Base-by-base conservation (phyloP, 2,797 vertebrate genomes). In the Rachycentron canadum region DNA sequence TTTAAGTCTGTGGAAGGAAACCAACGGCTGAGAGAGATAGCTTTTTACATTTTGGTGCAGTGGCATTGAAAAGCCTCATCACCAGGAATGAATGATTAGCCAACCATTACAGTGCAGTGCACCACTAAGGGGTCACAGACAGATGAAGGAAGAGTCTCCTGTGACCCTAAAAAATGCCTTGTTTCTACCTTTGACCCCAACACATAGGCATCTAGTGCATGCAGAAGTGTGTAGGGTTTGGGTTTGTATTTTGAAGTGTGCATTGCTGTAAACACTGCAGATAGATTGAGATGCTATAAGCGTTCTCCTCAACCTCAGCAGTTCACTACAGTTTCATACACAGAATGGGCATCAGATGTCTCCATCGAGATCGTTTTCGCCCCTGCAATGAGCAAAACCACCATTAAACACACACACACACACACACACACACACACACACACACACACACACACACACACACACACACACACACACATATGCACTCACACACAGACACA, bases 41-140 rank as follows among this genome's bases (percentile, higher is more conserved):
- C 69, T 63, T 82, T 85, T 50, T 81, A 69, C 78, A 81, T 92
- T 93, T 92, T 93, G 93, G 90, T 93, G 93, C 92, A 93, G 88
- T 88, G 83, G 67, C 80, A 78, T 88, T 70, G 34, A 84, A 72
- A 73, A 73, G 64, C 74, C 66, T 86, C 67, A 77, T 73, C 69
- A 88, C 66, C 75, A 90, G 16, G 57, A 21, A 36, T 63, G n/a
- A 55, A 43, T 16, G 38, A 72, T 72, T 40, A 65, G 41, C 16
- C 32, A 17, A 50, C 45, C 68, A 52, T 74, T 32, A 28, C 60
- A 16, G n/a, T 7, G 21, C 38, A 50, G 43, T 45, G 45, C 73
- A 69, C 30, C 53, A 62, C 25, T n/a, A 19, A 13, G 4, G 43
- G 65, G 69, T 85, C 85, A 77, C 3, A 56, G 69, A 49, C 53